Evolutionary conservation across 2,888 invertebrate species (phyloP).

Genomic region (Stegophylla sp.): DNA sequence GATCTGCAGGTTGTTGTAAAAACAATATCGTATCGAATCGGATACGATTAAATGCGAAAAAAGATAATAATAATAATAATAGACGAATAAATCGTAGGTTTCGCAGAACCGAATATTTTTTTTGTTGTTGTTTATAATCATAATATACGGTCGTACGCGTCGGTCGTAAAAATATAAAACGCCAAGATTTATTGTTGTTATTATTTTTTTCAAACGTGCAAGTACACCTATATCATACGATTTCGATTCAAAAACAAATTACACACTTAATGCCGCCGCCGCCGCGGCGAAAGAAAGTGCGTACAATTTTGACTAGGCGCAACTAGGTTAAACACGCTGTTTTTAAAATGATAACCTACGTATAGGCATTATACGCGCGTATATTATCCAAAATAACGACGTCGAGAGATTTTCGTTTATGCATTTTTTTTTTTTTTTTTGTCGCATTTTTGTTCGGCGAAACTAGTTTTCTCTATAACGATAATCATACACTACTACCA

Average conservation of each 20-base stretch:
- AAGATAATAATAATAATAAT: too few relatives aligned
- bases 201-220: too few relatives aligned
- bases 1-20: too few relatives aligned
- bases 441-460: slow-evolving; percentile 7
- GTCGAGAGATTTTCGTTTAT: background rate
- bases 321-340: slow-evolving; percentile 8
- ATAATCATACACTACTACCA: background rate
- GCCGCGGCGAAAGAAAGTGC: background rate
- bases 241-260: background rate
- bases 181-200: too few relatives aligned
- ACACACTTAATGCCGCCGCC: background rate
- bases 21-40: too few relatives aligned
- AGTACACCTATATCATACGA: too few relatives aligned
- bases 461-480: slow-evolving; percentile 21
- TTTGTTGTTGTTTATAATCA: too few relatives aligned
- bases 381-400: slow-evolving; percentile 6
- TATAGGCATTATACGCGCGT: too few relatives aligned
- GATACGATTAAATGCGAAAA: too few relatives aligned
- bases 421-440: background rate
- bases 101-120: too few relatives aligned
- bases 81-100: too few relatives aligned
- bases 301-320: background rate
- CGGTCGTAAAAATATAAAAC: background rate
- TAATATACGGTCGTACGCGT: too few relatives aligned
- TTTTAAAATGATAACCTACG: background rate